Conservation (phyloP, 2,113 vertebrate genomes). For the Pitta sordida region DNA sequence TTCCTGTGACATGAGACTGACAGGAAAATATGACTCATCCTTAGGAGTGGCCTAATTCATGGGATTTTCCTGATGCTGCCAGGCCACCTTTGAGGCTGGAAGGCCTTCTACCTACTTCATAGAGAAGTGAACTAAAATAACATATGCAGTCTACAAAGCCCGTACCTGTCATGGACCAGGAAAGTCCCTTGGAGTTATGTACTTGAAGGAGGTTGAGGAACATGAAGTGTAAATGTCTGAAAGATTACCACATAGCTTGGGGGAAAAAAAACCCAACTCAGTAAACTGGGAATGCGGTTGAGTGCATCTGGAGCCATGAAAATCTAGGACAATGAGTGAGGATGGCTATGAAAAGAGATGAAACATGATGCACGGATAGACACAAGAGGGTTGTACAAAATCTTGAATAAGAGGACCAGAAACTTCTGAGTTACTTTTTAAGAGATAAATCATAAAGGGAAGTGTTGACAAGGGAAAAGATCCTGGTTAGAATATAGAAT, state of each 20-base stretch:
- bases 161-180: not conserved
- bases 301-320: not conserved
- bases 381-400: not conserved
- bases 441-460: not conserved
- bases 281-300: not conserved
- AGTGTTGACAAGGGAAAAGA: not conserved
- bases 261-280: not conserved
- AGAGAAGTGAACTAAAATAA: not conserved
- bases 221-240: not conserved
- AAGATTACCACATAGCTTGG: not conserved
- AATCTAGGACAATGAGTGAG: not conserved
- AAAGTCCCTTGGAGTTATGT: rapidly evolving
- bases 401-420: not conserved
- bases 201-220: not conserved
- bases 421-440: not conserved
- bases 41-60: rapidly evolving
- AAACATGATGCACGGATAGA: not conserved
- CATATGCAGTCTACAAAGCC: not conserved
- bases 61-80: not conserved
- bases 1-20: not conserved
- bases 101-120: not conserved
- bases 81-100: not conserved
- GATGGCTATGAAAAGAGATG: not conserved
- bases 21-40: not conserved
- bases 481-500: not conserved